Base-by-base conservation (phyloP, 2,888 invertebrate genomes). In the Caenorhabditis wallacei region DNA sequence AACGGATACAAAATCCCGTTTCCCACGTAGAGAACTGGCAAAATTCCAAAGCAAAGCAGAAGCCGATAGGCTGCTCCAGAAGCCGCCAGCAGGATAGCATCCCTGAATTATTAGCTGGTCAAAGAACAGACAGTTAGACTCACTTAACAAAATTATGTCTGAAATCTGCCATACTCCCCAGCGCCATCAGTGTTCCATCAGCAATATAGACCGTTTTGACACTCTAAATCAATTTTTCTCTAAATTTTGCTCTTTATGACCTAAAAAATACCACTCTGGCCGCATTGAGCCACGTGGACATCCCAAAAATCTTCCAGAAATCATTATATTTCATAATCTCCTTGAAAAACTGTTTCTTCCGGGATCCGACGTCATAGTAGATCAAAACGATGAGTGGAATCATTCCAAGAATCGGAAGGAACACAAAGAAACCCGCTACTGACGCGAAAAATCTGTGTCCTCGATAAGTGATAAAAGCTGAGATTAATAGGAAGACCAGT, bases 201-300 rank as follows among this genome's bases (percentile, higher is more conserved):
- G 80, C 80, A 53, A 80, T 80, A 53, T 80, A 70, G 1, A 80
- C 66, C 16, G 80, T 80, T 72, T 72, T 71, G 7, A 80, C 72
- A 40, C 70, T 70, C 80, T 80, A 24, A 54, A 63, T 10, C 8
- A 57, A 37, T 43, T 46, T 43, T 8, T 1, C 26, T 10, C 5
- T 3, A 35, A n/a, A 37, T 37, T 1, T 35, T n/a, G n/a, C n/a
- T n/a, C n/a, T n/a, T n/a, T n/a, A n/a, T n/a, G n/a, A n/a, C 35
- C 35, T 8, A 37, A 37, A 2, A 61, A 51, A 18, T 35, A 80
- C 80, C 30, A 80, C 72, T 80, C 80, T 71, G 0, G 80, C 80
- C 35, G 80, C 80, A 51, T 57, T 61, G 0, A 80, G 40, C 80
- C 80, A 80, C 4, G 80, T 30, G 2, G 64, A 35, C 30, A 66